These are phyloP conservation scores for Cerastis rubricosa DNA, from an alignment of 2,888 invertebrate species.

Conservation along the genomic window DNA sequence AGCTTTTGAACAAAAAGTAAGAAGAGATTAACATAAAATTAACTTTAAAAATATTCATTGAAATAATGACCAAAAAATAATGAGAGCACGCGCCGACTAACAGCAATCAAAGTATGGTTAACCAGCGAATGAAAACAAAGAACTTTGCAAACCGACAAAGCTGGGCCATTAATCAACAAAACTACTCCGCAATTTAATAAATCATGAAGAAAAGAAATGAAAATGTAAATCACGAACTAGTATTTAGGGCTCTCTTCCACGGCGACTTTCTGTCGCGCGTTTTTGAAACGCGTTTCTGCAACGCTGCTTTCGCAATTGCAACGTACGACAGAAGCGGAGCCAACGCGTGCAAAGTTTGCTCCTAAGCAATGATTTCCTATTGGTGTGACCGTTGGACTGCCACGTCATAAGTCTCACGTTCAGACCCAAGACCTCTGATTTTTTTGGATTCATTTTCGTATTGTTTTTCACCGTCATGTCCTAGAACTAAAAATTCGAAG, in stretches of 20 bases:
- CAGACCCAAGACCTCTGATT: too few species aligned
- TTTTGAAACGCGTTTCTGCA: not conserved
- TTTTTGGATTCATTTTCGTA: too few species aligned
- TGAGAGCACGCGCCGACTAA: slow-evolving; percentile 19
- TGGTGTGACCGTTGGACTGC: too few species aligned
- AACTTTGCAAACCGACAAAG: slow-evolving; percentile 46
- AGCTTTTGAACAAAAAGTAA: slow-evolving; percentile 41
- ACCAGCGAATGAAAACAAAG: slow-evolving; percentile 42
- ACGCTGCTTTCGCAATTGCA: not conserved
- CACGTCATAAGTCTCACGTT: too few species aligned
- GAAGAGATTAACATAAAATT: slow-evolving; percentile 47
- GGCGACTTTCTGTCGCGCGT: not conserved
- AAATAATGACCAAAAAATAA: slow-evolving; percentile 38
- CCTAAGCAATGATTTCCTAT: too few species aligned
- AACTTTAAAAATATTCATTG: slow-evolving; percentile 38
- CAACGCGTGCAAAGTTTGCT: too few species aligned
- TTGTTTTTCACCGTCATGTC: too few species aligned
- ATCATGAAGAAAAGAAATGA: slow-evolving; percentile 58
- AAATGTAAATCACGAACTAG: slow-evolving; percentile 53
- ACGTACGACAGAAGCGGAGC: not conserved
- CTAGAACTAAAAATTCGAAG: too few species aligned
- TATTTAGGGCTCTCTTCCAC: slow-evolving; percentile 26
- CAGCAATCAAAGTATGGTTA: slow-evolving; percentile 46
- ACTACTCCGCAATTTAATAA: slow-evolving; percentile 60
- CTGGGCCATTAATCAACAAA: slow-evolving; percentile 62